Evolutionary conservation across 1,140 invertebrate genomes (phyloP).

Genomic region (Macrosteles quadrilineatus): DNA sequence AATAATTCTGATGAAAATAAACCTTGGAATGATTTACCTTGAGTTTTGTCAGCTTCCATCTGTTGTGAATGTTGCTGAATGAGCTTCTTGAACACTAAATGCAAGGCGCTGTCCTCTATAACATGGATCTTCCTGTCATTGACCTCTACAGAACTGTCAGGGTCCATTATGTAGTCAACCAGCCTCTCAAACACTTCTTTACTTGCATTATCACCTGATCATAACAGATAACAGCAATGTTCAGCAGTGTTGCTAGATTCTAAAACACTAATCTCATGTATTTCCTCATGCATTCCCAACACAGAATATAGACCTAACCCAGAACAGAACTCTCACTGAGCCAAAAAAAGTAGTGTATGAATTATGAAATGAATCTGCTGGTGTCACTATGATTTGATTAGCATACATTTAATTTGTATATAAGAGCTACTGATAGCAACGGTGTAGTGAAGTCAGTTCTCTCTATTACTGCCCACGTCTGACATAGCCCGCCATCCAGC

Average conservation of each 20-base stretch:
- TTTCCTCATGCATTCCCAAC: neutral
- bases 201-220: conserved; percentile 44
- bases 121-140: conserved; percentile 48
- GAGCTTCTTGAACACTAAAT: conserved; percentile 79
- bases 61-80: conserved; percentile 51
- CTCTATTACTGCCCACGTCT: too few species aligned
- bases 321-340: neutral
- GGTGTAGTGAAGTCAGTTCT: too few species aligned
- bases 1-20: too few species aligned
- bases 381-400: neutral
- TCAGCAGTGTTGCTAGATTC: neutral
- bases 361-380: neutral
- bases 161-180: conserved; percentile 51
- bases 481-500: too few species aligned
- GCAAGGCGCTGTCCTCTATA: conserved; percentile 79
- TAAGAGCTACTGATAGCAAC: too few species aligned
- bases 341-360: neutral
- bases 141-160: conserved; percentile 50
- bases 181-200: conserved; percentile 52
- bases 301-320: neutral
- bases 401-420: neutral
- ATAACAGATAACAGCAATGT: neutral
- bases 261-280: neutral
- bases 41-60: neutral
- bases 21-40: neutral